Percentiles rank a stretch among this genome's conserved stretches.
These are phyloP conservation scores for Isotomurus palustris DNA, from an alignment of 2,888 invertebrate genomes.

Conservation along the genomic window DNA sequence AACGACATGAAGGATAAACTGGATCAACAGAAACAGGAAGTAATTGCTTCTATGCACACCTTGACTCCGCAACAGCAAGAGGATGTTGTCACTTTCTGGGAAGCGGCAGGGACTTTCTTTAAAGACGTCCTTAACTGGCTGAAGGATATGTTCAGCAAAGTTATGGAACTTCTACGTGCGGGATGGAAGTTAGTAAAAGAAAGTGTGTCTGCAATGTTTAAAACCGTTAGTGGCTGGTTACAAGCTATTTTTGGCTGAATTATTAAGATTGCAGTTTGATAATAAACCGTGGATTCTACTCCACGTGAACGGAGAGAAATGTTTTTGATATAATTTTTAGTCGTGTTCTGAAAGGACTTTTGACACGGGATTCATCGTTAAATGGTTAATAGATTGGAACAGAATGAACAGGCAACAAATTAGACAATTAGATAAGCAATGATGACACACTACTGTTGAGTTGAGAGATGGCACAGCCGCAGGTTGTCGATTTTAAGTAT, in stretches of 20 bases:
- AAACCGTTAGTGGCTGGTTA: not conserved
- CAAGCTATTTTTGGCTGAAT: not conserved
- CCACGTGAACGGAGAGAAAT: too few species aligned
- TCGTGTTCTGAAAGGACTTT: too few species aligned
- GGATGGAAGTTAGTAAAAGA: not conserved
- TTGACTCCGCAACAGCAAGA: not conserved
- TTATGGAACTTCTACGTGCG: not conserved
- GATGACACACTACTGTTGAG: too few species aligned
- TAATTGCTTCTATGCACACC: not conserved
- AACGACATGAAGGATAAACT: not conserved
- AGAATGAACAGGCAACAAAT: too few species aligned
- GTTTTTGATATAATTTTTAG: too few species aligned
- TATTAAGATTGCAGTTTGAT: too few species aligned
- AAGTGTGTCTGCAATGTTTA: not conserved
- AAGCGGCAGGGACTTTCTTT: not conserved
- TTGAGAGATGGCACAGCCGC: too few species aligned
- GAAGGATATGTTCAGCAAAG: not conserved
- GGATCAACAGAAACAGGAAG: not conserved
- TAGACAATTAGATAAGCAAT: too few species aligned
- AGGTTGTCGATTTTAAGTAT: too few species aligned
- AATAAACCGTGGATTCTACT: too few species aligned
- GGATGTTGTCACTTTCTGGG: conserved; percentile 1
- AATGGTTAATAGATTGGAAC: too few species aligned
- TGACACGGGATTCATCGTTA: too few species aligned
- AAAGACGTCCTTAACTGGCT: not conserved